These are phyloP conservation scores for Protaetia brevitarsis DNA, from an alignment of 1,140 invertebrate species.

Conservation along the genomic window DNA sequence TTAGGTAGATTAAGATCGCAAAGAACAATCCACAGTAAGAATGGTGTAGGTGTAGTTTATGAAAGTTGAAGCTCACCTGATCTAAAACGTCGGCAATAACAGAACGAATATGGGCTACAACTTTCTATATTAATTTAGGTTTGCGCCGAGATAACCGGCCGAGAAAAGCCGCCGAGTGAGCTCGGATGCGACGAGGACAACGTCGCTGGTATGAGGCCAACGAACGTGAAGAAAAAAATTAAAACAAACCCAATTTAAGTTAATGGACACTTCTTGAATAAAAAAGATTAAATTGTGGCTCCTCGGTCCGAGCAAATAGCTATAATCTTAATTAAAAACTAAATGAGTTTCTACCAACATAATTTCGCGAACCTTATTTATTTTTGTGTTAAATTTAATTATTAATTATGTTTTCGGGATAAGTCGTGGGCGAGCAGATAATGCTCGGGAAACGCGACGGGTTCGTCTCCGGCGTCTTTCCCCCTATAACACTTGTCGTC, in stretches of 20 bases:
- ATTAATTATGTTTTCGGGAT: conserved; percentile 35
- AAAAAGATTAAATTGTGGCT: conserved; percentile 38
- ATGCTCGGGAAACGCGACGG: background rate
- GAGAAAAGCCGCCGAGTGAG: background rate
- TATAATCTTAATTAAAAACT: conserved; percentile 45
- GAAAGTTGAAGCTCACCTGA: too few relatives aligned
- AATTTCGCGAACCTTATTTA: conserved; percentile 37
- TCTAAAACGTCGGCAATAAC: background rate
- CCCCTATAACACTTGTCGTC: too few relatives aligned
- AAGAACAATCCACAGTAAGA: too few relatives aligned
- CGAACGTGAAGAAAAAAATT: conserved; percentile 15
- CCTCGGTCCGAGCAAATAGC: conserved; percentile 36
- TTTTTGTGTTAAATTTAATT: conserved; percentile 38
- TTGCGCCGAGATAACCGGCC: background rate
- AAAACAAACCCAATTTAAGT: conserved; percentile 26
- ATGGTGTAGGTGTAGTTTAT: too few relatives aligned
- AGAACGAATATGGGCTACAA: conserved; percentile 8
- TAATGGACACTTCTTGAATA: conserved; percentile 27
- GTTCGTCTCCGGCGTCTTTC: too few relatives aligned
- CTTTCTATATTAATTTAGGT: conserved; percentile 22
- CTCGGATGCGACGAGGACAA: background rate
- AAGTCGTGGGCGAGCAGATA: conserved; percentile 30
- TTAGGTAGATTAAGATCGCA: too few relatives aligned
- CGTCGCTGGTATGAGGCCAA: conserved; percentile 2
- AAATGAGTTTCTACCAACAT: conserved; percentile 40